phyloP scores from a whole-genome alignment of 2,888 invertebrate genomes.

The Diarsia mendica region DNA sequence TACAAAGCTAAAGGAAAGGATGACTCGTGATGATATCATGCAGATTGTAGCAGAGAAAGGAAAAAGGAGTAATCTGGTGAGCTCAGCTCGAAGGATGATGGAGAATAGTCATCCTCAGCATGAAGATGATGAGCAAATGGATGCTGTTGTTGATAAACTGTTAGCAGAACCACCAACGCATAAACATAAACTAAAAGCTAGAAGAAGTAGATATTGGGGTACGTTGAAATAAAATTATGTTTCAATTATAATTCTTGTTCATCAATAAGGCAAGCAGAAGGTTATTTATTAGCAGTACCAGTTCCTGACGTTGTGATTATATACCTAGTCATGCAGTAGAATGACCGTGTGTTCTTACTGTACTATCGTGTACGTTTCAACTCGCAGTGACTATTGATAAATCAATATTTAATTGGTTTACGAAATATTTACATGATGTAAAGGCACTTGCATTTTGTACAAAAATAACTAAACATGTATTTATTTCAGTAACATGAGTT shows the following conservation, averaged over 20 bases:
- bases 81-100: slow-evolving; percentile 78
- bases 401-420: neutral
- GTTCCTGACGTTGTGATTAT: neutral
- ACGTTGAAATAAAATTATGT: slow-evolving; percentile 39
- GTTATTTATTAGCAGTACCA: neutral
- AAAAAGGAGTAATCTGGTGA: slow-evolving; percentile 64
- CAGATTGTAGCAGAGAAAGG: slow-evolving; percentile 73
- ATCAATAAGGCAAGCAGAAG: neutral
- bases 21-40: slow-evolving; percentile 84
- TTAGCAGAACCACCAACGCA: slow-evolving; percentile 78
- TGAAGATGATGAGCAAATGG: slow-evolving; percentile 67
- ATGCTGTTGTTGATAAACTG: slow-evolving; percentile 79
- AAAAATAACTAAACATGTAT: neutral
- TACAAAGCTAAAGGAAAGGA: slow-evolving; percentile 81
- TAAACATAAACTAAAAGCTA: slow-evolving; percentile 73
- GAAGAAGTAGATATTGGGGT: slow-evolving; percentile 84
- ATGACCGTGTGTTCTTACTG: neutral
- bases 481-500: neutral
- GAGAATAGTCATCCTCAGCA: slow-evolving; percentile 56
- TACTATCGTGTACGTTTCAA: neutral
- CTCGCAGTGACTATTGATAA: neutral
- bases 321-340: neutral
- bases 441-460: neutral
- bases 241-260: neutral
- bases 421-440: neutral